A percentile compares a stretch with the other conserved stretches of the same genome.
Evolutionary conservation across 2,888 invertebrate species (phyloP).

Genomic region (Chironomus riparius): DNA sequence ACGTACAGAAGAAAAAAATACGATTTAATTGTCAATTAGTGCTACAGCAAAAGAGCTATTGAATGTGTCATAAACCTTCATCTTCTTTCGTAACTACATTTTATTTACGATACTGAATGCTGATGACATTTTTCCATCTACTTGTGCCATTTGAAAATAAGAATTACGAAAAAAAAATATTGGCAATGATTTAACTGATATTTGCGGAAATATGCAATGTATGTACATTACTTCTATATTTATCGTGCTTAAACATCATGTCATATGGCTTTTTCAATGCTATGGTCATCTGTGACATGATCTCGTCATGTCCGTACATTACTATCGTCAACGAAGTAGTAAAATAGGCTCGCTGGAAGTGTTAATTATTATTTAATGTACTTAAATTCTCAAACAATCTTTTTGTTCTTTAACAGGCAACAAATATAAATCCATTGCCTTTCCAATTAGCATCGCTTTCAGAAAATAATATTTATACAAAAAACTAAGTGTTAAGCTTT

Average conservation of each 20-base stretch:
- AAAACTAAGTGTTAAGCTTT: background rate
- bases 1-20: background rate
- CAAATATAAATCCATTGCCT: too few species aligned
- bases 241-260: too few species aligned
- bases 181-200: background rate
- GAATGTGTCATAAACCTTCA: background rate
- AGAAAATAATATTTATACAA: background rate
- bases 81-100: background rate
- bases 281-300: background rate
- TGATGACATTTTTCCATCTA: background rate
- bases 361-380: background rate
- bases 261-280: background rate
- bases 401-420: too few species aligned
- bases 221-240: too few species aligned
- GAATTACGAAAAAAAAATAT: background rate
- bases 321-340: background rate
- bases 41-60: background rate
- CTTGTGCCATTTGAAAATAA: background rate
- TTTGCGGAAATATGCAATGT: too few species aligned
- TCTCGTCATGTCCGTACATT: background rate
- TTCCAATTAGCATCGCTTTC: background rate
- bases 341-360: background rate
- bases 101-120: background rate
- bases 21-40: background rate
- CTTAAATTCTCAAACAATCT: too few species aligned